Base-by-base conservation (phyloP, 2,113 vertebrate genomes). In the Tupaia chinensis region DNA sequence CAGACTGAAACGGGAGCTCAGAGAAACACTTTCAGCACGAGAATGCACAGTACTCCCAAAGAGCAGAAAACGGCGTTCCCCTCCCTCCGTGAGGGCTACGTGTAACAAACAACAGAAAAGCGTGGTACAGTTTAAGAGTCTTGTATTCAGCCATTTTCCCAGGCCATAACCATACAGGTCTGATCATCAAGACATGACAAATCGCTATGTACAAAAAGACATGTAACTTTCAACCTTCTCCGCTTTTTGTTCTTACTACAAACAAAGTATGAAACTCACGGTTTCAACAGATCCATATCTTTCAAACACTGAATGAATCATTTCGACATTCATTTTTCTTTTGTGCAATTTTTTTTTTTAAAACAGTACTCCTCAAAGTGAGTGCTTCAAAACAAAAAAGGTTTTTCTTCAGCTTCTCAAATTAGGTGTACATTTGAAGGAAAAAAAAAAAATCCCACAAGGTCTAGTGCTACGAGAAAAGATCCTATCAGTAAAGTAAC, bases 261-360 rank as follows among this genome's bases (percentile, higher is more conserved):
- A 99, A 99, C 99, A 99, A 98, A 98, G 98, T 98, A 98, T 98
- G 98, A 99, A 99, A 99, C 98, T 98, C 98, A 99, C 98, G 97
- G 98, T 98, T 98, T 98, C 98, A 98, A 98, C 98, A 98, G 98
- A 98, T 98, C 98, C 98, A 89, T 98, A 97, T 99, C 98, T 99
- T 99, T 98, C 98, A 99, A 99, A 99, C 98, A 99, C 99, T 99
- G 99, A 99, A 99, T 98, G 98, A 99, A 99, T 98, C 99, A 98
- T 99, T 98, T 99, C 98, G 98, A 99, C 99, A 99, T 99, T 99
- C 99, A 99, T 99, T 99, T 99, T 99, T 99, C 98, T 99, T 99
- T 99, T 99, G 99, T 99, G 99, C 99, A 99, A 99, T 99, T 99
- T 98, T 98, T 98, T 99, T 99, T 98, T 98, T 98, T 97, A 98